These are phyloP conservation scores for Cirrhinus molitorella DNA, from an alignment of 2,797 vertebrate genomes.

Conservation along the genomic window DNA sequence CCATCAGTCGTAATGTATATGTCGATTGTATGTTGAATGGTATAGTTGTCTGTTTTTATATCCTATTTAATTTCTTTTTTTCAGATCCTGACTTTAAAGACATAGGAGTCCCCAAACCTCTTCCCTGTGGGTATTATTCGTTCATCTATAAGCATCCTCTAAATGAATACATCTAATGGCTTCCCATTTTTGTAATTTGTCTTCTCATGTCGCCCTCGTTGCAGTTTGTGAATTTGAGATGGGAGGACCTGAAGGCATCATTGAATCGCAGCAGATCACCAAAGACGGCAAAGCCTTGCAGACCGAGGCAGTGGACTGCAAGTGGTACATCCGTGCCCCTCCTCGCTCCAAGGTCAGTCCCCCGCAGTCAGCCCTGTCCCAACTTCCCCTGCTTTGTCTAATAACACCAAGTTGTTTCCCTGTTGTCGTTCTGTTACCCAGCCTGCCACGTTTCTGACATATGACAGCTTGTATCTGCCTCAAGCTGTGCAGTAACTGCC, in stretches of 20 bases:
- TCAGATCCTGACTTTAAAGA: slow-evolving; percentile 99
- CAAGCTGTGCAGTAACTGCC: slow-evolving; percentile 25
- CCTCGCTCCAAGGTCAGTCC: slow-evolving; percentile 95
- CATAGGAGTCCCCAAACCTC: slow-evolving; percentile 92
- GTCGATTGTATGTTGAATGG: neutral
- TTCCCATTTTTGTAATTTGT: slow-evolving; percentile 51
- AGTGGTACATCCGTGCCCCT: slow-evolving; percentile 97
- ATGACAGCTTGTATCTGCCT: slow-evolving; percentile 37
- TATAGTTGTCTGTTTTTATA: slow-evolving; percentile 48
- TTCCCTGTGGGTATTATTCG: slow-evolving; percentile 90
- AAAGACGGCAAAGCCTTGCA: slow-evolving; percentile 94
- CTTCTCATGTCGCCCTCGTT: slow-evolving; percentile 52
- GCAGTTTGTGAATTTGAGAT: slow-evolving; percentile 97
- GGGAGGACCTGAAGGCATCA: slow-evolving; percentile 97
- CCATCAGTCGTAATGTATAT: neutral
- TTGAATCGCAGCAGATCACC: slow-evolving; percentile 95
- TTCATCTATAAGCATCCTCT: slow-evolving; percentile 41
- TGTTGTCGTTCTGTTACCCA: slow-evolving; percentile 15
- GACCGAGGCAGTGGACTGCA: slow-evolving; percentile 95
- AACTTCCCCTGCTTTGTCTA: neutral
- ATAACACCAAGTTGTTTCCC: slow-evolving; percentile 34
- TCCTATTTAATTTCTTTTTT: slow-evolving; percentile 60
- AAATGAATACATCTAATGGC: slow-evolving; percentile 31
- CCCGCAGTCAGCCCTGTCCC: neutral
- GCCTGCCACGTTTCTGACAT: slow-evolving; percentile 33